These are phyloP conservation scores for Ariolimax columbianus DNA, from an alignment of 2,888 invertebrate genomes.

Conservation along the genomic window DNA sequence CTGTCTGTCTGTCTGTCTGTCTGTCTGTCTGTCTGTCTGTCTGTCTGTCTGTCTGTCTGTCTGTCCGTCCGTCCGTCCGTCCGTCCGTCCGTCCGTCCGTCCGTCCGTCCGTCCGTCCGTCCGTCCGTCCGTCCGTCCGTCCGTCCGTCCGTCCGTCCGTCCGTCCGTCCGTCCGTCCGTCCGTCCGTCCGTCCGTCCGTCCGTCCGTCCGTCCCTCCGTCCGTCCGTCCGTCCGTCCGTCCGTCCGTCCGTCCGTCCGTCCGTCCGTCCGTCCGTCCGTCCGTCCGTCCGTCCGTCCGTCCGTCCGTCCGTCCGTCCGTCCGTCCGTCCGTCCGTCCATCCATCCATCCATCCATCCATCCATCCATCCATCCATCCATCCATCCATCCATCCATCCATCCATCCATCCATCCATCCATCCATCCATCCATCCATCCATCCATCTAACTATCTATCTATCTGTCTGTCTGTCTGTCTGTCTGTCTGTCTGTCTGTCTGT, in stretches of 20 bases:
- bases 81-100: not conserved
- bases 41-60: not conserved
- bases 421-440: too few relatives aligned
- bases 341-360: too few relatives aligned
- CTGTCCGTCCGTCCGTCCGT: not conserved
- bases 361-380: too few relatives aligned
- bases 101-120: not conserved
- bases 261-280: constrained; percentile 16
- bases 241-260: not conserved
- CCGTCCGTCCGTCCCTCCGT: not conserved
- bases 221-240: not conserved
- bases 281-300: not conserved
- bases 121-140: not conserved
- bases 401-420: too few relatives aligned
- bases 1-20: not conserved
- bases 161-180: not conserved
- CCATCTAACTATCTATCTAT: not conserved
- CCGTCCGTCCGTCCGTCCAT: too few relatives aligned
- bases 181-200: not conserved
- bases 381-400: too few relatives aligned
- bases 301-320: too few relatives aligned
- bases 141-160: not conserved
- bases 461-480: not conserved
- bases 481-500: not conserved
- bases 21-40: not conserved